phyloP scores from a whole-genome alignment of 2,888 invertebrate genomes.

The Polyommatus icarus region DNA sequence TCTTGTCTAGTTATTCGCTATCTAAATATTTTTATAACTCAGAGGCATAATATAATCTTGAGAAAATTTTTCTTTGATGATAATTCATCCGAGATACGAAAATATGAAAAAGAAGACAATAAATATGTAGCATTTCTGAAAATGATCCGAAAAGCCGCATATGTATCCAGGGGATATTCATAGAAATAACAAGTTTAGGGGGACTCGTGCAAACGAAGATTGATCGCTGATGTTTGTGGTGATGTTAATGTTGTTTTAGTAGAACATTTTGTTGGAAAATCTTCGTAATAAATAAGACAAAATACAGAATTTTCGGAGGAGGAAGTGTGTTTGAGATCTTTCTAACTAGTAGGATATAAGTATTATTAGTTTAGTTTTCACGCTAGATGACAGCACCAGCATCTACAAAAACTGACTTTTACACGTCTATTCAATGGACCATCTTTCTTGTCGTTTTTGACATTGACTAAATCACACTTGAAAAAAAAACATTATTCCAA shows the following conservation, averaged over 20 bases:
- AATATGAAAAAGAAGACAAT: neutral
- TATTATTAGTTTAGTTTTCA: too few species aligned
- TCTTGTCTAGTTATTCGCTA: too few species aligned
- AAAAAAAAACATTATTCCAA: too few species aligned
- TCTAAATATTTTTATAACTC: too few species aligned
- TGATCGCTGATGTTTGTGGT: neutral
- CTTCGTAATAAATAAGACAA: neutral
- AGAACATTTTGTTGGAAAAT: neutral
- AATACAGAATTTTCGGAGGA: neutral
- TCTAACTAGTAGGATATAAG: too few species aligned
- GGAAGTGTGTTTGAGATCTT: too few species aligned
- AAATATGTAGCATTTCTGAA: neutral
- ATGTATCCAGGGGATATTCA: slow-evolving; percentile 5
- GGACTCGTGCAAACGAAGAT: neutral
- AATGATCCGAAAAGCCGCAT: neutral
- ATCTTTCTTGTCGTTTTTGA: too few species aligned
- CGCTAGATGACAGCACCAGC: too few species aligned
- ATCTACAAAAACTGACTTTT: too few species aligned
- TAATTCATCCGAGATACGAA: neutral
- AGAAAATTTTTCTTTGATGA: neutral
- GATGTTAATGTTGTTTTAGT: neutral
- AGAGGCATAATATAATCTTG: too few species aligned
- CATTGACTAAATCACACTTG: too few species aligned
- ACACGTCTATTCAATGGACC: too few species aligned
- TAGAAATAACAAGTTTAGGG: slow-evolving; percentile 2